A percentile compares a stretch with the other conserved stretches of the same genome.
phyloP scores from a whole-genome alignment of 2,888 invertebrate genomes.

The Drosophila putrida region DNA sequence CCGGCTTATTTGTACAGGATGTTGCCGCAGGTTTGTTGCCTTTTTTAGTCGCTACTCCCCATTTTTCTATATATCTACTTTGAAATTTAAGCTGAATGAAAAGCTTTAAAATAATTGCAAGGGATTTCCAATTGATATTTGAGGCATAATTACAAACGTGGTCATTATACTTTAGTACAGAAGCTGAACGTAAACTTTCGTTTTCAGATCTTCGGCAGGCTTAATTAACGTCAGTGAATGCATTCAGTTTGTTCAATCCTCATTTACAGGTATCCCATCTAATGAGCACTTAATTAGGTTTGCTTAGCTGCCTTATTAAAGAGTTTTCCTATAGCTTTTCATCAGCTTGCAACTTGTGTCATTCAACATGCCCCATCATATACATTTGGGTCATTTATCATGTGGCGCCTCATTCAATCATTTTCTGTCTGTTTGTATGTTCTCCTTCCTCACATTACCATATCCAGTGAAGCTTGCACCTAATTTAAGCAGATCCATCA shows the following conservation, averaged over 20 bases:
- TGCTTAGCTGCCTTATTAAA: constrained; percentile 11
- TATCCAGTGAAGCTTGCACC: constrained; percentile 22
- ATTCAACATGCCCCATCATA: constrained; percentile 3
- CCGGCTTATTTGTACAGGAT: constrained; percentile 70
- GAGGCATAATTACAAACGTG: constrained; percentile 11
- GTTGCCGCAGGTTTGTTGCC: constrained; percentile 53
- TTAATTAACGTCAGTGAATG: constrained; percentile 58
- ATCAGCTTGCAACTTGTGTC: constrained; percentile 21
- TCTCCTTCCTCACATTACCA: constrained; percentile 34
- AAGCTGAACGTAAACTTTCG: neutral
- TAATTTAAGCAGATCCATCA: constrained; percentile 44
- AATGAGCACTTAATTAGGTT: constrained; percentile 54
- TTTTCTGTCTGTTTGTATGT: constrained; percentile 20
- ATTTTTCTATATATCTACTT: constrained; percentile 17
- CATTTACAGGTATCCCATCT: constrained; percentile 30
- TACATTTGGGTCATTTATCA: constrained; percentile 34
- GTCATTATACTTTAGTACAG: neutral
- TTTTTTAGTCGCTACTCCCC: constrained; percentile 20
- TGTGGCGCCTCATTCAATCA: constrained; percentile 40
- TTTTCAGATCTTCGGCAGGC: neutral
- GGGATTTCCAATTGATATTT: constrained; percentile 6
- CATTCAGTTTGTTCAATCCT: constrained; percentile 24
- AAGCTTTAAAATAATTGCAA: constrained; percentile 8
- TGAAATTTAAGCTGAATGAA: constrained; percentile 15
- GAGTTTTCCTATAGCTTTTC: constrained; percentile 40